Base-by-base conservation (phyloP, 1,140 invertebrate species). In the Matsumurasca onukii region DNA sequence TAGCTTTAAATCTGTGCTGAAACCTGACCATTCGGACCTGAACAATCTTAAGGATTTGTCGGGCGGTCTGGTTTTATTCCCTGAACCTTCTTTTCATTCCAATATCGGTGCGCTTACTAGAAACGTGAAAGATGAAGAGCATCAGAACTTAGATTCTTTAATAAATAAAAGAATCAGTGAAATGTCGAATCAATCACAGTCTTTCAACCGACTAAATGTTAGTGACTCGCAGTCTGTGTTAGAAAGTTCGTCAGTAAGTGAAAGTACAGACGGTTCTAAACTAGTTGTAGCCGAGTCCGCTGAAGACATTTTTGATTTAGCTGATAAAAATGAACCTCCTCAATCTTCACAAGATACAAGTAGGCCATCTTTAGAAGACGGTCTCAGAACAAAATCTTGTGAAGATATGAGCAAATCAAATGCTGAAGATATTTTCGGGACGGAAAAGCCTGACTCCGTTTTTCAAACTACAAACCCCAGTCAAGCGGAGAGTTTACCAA, bases 201-300 rank as follows among this genome's bases (percentile, higher is more conserved):
- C n/a, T n/a, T n/a, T n/a, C n/a, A n/a, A n/a, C n/a, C n/a, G n/a
- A n/a, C n/a, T n/a, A n/a, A n/a, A n/a, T n/a, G n/a, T n/a, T 12
- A n/a, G n/a, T n/a, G 49, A 52, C 12, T 52, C 49, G 12, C 12
- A 52, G 12, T 13, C 22, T 52, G 12, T 22, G 22, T 52, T 52
- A 5, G 49, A 52, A 20, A n/a, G 13, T 13, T 52, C 49, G 3
- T 5, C 49, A 20, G 5, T 52, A 22, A 52, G 9, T 52, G 49
- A 15, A 12, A 22, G 22, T 52, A 52, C 49, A 20, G 49, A 52
- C 20, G 49, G 22, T 12, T 52, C 49, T 52, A 52, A 52, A 24
- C 20, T 52, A 52, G 49, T 52, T 52, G 49, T 52, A 5, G 49
- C 49, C 5, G 49, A 52, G 20, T 52, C 49, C 22, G 49, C 49